Conservation (phyloP, 2,113 vertebrate genomes). For the Gobiocypris rarus region DNA sequence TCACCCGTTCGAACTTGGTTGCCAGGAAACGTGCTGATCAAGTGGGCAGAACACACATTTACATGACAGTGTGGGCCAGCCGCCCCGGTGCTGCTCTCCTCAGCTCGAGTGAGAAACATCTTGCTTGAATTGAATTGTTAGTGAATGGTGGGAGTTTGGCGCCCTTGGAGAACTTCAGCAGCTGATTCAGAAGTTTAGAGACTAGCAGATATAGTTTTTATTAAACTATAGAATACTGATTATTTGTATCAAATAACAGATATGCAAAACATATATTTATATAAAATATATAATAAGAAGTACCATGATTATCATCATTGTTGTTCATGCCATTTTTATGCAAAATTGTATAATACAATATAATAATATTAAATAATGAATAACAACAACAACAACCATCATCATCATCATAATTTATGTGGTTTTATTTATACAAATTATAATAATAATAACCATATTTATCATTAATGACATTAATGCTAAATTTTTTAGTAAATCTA, state of each 20-base stretch:
- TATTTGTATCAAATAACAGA: neutral
- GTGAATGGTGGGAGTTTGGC: neutral
- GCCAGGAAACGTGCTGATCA: conserved; percentile 63
- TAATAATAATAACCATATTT: neutral
- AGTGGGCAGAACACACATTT: conserved; percentile 61
- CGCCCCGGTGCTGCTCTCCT: neutral
- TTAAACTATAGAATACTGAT: neutral
- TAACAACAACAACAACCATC: too few relatives aligned
- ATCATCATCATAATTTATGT: too few relatives aligned
- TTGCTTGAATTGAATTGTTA: neutral
- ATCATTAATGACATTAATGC: neutral
- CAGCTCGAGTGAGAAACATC: neutral
- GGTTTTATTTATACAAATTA: too few relatives aligned
- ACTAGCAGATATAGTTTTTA: neutral
- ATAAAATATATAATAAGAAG: too few relatives aligned
- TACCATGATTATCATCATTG: too few relatives aligned
- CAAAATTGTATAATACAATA: too few relatives aligned
- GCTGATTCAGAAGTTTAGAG: neutral
- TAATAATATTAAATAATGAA: too few relatives aligned
- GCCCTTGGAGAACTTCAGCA: neutral
- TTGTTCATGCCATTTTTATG: too few relatives aligned
- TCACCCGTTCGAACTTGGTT: conserved; percentile 55
- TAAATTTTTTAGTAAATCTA: neutral
- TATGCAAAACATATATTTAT: neutral
- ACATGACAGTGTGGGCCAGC: conserved; percentile 44